Evolutionary conservation across 2,797 vertebrate species (phyloP).

Genomic region (Alca torda): DNA sequence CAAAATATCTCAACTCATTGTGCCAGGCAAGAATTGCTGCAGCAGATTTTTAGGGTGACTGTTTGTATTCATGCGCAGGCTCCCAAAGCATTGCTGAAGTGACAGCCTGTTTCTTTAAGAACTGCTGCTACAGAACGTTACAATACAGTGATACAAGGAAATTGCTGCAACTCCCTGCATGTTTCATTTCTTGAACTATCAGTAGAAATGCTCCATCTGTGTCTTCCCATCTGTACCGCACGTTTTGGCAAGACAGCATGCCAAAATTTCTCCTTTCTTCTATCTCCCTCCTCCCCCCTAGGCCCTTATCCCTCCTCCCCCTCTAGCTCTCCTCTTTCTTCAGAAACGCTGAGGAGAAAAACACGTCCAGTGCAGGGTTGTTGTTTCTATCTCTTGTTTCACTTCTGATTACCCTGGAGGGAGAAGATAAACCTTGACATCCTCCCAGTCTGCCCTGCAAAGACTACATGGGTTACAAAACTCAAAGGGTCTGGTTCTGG

Average conservation of each 20-base stretch:
- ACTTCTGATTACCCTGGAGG: not conserved
- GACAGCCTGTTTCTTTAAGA: constrained; percentile 55
- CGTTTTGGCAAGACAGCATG: constrained; percentile 32
- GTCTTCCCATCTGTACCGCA: constrained; percentile 4
- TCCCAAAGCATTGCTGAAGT: constrained; percentile 22
- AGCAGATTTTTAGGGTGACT: constrained; percentile 45
- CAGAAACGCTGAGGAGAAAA: not conserved
- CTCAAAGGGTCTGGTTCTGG: not conserved
- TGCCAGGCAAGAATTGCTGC: constrained; percentile 6
- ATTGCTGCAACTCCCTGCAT: not conserved
- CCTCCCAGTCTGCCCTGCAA: not conserved
- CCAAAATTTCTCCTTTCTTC: constrained; percentile 12
- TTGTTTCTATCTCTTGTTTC: not conserved
- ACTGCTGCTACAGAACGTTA: constrained; percentile 35
- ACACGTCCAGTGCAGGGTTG: not conserved
- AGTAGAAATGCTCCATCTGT: constrained; percentile 42
- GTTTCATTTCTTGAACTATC: constrained; percentile 64
- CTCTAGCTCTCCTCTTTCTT: not conserved
- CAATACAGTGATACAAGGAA: constrained; percentile 9
- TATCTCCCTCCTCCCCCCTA: not conserved
- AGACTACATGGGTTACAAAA: not conserved
- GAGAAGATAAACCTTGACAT: not conserved
- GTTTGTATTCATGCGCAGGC: constrained; percentile 35
- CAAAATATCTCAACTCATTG: constrained; percentile 27
- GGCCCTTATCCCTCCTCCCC: not conserved